Evolutionary conservation across 2,113 vertebrate species (phyloP).

Genomic region (Lonchura striata): DNA sequence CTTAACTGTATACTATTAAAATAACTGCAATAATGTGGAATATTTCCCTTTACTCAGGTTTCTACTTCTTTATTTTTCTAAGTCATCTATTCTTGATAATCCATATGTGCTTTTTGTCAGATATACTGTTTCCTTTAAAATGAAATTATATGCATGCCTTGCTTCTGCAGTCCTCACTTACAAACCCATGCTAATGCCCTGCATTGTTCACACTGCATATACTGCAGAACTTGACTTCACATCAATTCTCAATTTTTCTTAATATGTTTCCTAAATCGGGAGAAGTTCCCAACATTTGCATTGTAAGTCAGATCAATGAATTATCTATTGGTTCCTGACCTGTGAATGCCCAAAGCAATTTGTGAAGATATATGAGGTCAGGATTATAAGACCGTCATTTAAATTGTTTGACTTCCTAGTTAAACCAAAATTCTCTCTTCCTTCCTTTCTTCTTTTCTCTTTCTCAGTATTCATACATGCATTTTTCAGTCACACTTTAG

Average conservation of each 20-base stretch:
- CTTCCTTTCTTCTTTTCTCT: background rate
- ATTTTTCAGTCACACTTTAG: background rate
- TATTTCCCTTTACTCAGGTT: background rate
- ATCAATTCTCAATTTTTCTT: background rate
- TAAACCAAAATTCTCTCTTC: background rate
- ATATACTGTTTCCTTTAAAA: background rate
- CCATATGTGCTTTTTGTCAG: accelerated
- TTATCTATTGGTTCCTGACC: background rate
- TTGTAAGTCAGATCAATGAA: background rate
- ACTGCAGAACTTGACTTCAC: background rate
- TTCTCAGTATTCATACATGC: background rate
- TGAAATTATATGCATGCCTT: background rate
- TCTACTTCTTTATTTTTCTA: background rate
- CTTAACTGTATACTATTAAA: background rate
- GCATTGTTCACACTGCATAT: background rate
- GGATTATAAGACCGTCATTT: background rate
- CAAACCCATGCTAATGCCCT: background rate
- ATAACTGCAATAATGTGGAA: background rate
- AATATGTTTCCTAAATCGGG: background rate
- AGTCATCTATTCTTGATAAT: background rate
- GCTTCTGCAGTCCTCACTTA: background rate
- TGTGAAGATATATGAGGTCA: background rate
- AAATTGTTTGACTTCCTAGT: background rate
- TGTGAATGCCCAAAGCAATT: background rate
- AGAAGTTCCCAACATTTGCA: background rate